A percentile compares a stretch with the other conserved stretches of the same genome.
Conservation (phyloP, 2,113 vertebrate genomes). For the Brachyistius frenatus region DNA sequence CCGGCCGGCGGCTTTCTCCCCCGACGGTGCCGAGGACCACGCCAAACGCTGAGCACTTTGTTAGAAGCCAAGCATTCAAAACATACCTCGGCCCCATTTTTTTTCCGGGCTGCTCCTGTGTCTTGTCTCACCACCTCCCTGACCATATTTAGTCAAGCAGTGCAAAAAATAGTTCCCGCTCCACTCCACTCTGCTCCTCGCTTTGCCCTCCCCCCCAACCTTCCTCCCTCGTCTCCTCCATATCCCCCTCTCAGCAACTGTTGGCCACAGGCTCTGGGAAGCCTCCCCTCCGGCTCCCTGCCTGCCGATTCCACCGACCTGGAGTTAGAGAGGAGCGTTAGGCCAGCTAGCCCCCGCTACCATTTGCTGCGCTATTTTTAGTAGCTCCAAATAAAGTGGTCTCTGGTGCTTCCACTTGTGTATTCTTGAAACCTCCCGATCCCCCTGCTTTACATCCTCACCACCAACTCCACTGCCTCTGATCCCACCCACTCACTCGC, state of each 20-base stretch:
- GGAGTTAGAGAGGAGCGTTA: constrained; percentile 68
- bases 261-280: constrained; percentile 89
- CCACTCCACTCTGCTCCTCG: constrained; percentile 61
- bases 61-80: constrained; percentile 93
- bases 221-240: constrained; percentile 75
- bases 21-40: constrained; percentile 78
- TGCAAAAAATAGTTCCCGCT: constrained; percentile 96
- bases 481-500: constrained; percentile 57
- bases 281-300: constrained; percentile 88
- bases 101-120: constrained; percentile 91
- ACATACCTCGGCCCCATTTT: constrained; percentile 89
- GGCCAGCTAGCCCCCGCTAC: constrained; percentile 81
- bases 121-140: constrained; percentile 93
- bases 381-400: constrained; percentile 96
- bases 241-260: constrained; percentile 83
- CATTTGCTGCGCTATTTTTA: constrained; percentile 90
- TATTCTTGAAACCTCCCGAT: constrained; percentile 66
- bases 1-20: constrained; percentile 75
- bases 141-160: constrained; percentile 99
- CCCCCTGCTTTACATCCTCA: constrained; percentile 71
- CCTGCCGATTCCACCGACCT: constrained; percentile 92
- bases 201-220: constrained; percentile 40
- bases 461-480: constrained; percentile 60
- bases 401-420: constrained; percentile 81
- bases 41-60: constrained; percentile 91